Base-by-base conservation (phyloP, 53 echinoderm and acorn worm species). In the Hippasteria phrygiana region DNA sequence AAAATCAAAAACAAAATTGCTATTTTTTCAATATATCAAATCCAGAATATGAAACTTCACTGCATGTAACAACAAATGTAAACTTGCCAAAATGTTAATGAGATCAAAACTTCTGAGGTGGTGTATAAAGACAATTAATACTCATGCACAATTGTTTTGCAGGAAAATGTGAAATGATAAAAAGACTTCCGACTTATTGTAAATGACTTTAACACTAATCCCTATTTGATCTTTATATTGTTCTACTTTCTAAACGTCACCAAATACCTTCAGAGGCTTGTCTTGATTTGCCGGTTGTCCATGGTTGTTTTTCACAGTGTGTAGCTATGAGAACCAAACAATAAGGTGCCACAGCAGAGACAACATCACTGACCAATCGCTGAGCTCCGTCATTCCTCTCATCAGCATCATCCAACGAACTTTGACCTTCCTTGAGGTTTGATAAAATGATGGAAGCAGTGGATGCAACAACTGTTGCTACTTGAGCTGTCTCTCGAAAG, bases 261-360 rank as follows among this genome's bases (percentile, higher is more conserved):
- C 7, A 77, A 1, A 20, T 78, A 96, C 96, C 93, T 51, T 72
- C 45, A 20, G 93, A 47, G 16, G 80, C 69, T 55, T 88, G 78
- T 46, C 39, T 83, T 64, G 93, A 87, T 26, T 18, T 22, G 12
- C 53, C 37, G 46, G 73, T 90, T 5, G 93, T 92, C 97, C 97
- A 96, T 11, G 90, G 88, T 64, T 90, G 77, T 27, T 78, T 22
- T 12, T 80, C 75, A 65, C 24, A 29, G 65, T 96, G 93, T 17
- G 87, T 70, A 32, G 93, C 92, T 73, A 91, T 89, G 37, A 95
- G 47, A 20, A 92, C 72, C 43, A 95, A 64, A 40, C 92, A 88
- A 27, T 81, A 65, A 1, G 81, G 43, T 1, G 66, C 43, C 45
- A 81, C 81, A 2, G 45, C 20, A 2, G 8, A 29, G 20, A 81